Percentiles rank a stretch among this genome's conserved stretches.
Conservation (phyloP, 1,140 invertebrate genomes). For the Drosophila lini region DNA sequence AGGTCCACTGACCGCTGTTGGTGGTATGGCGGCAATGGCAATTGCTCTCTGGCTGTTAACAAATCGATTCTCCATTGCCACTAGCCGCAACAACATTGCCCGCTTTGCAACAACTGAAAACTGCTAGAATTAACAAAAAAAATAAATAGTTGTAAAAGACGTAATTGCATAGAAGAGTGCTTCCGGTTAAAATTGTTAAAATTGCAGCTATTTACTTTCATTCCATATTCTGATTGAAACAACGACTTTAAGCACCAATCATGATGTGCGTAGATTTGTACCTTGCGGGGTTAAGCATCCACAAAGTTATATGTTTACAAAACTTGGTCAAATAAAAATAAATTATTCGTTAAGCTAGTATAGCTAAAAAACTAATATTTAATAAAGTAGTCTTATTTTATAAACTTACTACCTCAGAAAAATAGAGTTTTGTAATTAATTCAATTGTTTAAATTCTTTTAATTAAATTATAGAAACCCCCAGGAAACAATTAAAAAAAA, state of each 20-base stretch:
- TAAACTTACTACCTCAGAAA: not conserved
- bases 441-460: not conserved
- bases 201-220: not conserved
- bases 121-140: not conserved
- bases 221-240: not conserved
- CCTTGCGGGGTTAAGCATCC: not conserved
- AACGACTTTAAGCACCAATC: not conserved
- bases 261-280: not conserved
- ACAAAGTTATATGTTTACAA: not conserved
- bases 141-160: not conserved
- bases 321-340: no score
- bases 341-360: no score
- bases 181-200: not conserved
- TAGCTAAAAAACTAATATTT: no score
- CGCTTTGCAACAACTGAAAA: not conserved
- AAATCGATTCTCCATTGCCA: conserved; percentile 12
- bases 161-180: not conserved
- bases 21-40: conserved; percentile 2
- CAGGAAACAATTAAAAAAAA: not conserved
- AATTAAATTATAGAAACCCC: not conserved
- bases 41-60: conserved; percentile 4
- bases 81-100: conserved; percentile 6
- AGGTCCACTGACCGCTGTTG: conserved; percentile 15
- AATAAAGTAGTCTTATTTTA: no score
- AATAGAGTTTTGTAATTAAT: not conserved